Evolutionary conservation across 2,888 invertebrate species (phyloP), one percentile per base, ranked within the genome.

Genomic region (Dyspetes luteomarginatus): DNA sequence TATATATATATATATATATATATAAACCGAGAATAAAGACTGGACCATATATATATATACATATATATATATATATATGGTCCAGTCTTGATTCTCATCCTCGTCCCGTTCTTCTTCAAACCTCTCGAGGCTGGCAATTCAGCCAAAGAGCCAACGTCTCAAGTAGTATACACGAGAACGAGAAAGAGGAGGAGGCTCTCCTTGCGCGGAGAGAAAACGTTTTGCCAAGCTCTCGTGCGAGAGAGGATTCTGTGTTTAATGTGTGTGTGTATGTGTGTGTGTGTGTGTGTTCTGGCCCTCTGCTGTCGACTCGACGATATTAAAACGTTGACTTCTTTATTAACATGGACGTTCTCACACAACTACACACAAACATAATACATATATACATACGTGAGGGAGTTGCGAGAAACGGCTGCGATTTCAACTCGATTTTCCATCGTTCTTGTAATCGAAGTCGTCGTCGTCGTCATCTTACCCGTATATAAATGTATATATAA

Each of bases 251-350:
- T 24, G n/a, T n/a, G n/a, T n/a, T n/a, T 22, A 19, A 7, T 45
- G 26, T 60, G 22, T 71, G 56, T 17, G 41, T 52, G 73, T 19
- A 12, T 3, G 2, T 22, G 12, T 15, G 50, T 22, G 30, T 50
- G 3, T 50, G 65, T 69, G 56, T 45, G 55, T 26, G 60, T 19
- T 71, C 68, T 73, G 80, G 77, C 62, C 73, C 76, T 36, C 36
- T 67, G 75, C 87, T 86, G 89, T 89, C 89, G 87, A 84, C 86
- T 81, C 83, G 76, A 77, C 86, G 77, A 86, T 87, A 90, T 90
- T 89, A 89, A 90, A 90, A 90, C 89, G 89, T 89, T 88, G 88
- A 89, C 90, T 90, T 89, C 90, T 90, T 90, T 90, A 90, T 90
- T 90, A 90, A 90, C 86, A 78, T 84, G 87, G 82, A 74, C 78